Evolutionary conservation across 1,140 invertebrate species (phyloP).

Genomic region (Aradophagus sp.): DNA sequence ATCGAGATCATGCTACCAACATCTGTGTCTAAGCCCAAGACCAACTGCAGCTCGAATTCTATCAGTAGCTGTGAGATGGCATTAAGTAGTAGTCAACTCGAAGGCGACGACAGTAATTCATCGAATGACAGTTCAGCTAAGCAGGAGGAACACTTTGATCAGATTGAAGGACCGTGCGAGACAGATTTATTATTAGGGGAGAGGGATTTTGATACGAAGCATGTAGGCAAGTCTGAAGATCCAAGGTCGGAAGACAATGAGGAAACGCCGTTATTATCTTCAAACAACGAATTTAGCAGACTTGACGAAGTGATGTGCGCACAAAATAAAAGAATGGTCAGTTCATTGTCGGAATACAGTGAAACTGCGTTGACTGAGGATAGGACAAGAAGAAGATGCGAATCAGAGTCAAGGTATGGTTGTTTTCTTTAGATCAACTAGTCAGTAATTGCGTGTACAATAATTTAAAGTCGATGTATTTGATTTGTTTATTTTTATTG

Average conservation of each 20-base stretch:
- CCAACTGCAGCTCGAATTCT: constrained; percentile 69
- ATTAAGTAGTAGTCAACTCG: constrained; percentile 66
- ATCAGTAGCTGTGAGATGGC: constrained; percentile 75
- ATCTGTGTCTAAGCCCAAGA: constrained; percentile 66
- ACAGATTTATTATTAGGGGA: constrained; percentile 4
- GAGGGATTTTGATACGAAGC: constrained; percentile 2
- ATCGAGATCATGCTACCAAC: constrained; percentile 72
- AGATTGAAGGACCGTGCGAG: constrained; percentile 12
- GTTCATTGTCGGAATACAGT: constrained; percentile 13
- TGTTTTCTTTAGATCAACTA: not conserved
- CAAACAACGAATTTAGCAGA: not conserved
- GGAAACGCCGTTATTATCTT: constrained; percentile 4
- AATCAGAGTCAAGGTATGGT: constrained; percentile 60
- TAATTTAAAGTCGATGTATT: no score
- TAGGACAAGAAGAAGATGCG: constrained; percentile 42
- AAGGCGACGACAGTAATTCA: constrained; percentile 65
- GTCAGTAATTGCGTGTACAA: no score
- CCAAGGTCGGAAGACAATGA: constrained; percentile 7
- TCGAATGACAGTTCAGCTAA: constrained; percentile 60
- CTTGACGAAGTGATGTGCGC: not conserved
- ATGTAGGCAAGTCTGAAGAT: not conserved
- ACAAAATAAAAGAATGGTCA: constrained; percentile 1
- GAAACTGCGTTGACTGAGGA: constrained; percentile 6
- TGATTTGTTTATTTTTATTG: no score
- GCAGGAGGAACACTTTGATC: constrained; percentile 42